Conservation (phyloP, 2,797 vertebrate species). For the Enteromius radiatus region DNA sequence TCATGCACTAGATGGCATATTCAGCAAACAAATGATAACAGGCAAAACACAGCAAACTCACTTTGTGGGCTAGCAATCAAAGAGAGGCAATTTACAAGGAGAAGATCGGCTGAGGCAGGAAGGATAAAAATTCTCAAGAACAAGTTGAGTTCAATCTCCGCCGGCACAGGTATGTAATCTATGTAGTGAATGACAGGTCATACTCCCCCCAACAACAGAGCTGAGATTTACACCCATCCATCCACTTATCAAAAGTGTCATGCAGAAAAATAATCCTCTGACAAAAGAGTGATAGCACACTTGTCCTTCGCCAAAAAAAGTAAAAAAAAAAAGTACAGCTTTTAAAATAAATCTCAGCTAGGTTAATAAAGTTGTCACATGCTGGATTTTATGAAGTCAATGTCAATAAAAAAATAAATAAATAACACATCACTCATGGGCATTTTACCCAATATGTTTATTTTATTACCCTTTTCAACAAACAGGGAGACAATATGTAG, state of each 20-base stretch:
- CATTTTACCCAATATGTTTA: conserved; percentile 55
- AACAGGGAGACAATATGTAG: conserved; percentile 47
- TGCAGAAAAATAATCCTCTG: conserved; percentile 57
- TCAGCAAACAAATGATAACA: conserved; percentile 58
- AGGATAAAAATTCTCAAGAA: conserved; percentile 27
- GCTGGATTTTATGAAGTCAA: conserved; percentile 59
- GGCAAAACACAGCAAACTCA: conserved; percentile 34
- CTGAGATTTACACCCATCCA: conserved; percentile 64
- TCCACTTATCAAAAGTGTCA: conserved; percentile 53
- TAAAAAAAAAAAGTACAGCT: conserved; percentile 63
- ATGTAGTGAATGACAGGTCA: conserved; percentile 57
- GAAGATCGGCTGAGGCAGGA: background rate
- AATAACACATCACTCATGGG: conserved; percentile 52
- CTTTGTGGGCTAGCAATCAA: conserved; percentile 32
- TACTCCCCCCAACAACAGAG: conserved; percentile 62
- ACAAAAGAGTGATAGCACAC: conserved; percentile 68
- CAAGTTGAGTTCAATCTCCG: conserved; percentile 35
- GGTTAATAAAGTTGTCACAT: conserved; percentile 76
- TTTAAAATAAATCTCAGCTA: conserved; percentile 68
- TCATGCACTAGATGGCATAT: conserved; percentile 57
- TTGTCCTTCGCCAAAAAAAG: conserved; percentile 65
- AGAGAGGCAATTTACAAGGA: conserved; percentile 35
- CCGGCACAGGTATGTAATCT: conserved; percentile 40
- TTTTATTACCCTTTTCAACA: conserved; percentile 52
- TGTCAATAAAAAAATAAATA: conserved; percentile 40